Evolutionary conservation across 92 coral and sea anemone species (phyloP).

Genomic region (Palythoa grandis): DNA sequence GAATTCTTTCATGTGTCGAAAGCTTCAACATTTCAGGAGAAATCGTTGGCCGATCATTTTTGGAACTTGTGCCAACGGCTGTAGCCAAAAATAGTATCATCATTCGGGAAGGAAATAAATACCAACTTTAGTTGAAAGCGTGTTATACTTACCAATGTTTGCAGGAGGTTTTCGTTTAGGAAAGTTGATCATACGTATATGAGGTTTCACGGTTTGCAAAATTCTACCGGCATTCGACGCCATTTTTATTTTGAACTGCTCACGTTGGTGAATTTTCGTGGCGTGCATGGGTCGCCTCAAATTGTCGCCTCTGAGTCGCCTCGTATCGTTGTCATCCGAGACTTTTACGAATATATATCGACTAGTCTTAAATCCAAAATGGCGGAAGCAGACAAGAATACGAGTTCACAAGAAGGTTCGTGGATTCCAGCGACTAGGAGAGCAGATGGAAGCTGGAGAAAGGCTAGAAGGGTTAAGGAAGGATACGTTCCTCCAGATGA

Average conservation of each 20-base stretch:
- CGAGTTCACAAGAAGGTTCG: conserved; percentile 47
- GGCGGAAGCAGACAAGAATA: conserved; percentile 68
- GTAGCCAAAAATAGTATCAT: not conserved
- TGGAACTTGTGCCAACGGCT: conserved; percentile 3
- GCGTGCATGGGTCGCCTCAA: not conserved
- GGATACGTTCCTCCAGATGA: conserved; percentile 98
- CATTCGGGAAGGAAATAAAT: not conserved
- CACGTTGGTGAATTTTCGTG: not conserved
- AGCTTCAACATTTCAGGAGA: conserved; percentile 40
- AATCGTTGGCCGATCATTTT: conserved; percentile 5
- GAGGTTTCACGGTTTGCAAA: conserved; percentile 76
- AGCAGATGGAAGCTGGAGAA: conserved; percentile 99
- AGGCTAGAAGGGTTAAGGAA: conserved; percentile 92
- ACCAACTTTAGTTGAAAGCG: not conserved
- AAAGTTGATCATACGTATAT: conserved; percentile 85
- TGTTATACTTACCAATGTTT: conserved; percentile 61
- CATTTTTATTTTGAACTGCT: conserved; percentile 66
- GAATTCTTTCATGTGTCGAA: conserved; percentile 20
- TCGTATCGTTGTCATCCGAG: not conserved
- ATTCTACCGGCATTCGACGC: conserved; percentile 76
- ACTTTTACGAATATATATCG: not conserved
- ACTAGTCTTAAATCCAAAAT: conserved; percentile 55
- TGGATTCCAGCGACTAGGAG: conserved; percentile 97
- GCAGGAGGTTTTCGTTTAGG: conserved; percentile 75
- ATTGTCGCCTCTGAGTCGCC: not conserved